Percentiles rank a stretch among this genome's conserved stretches.
phyloP scores from a whole-genome alignment of 2,797 vertebrate genomes.

The Valencia hispanica region DNA sequence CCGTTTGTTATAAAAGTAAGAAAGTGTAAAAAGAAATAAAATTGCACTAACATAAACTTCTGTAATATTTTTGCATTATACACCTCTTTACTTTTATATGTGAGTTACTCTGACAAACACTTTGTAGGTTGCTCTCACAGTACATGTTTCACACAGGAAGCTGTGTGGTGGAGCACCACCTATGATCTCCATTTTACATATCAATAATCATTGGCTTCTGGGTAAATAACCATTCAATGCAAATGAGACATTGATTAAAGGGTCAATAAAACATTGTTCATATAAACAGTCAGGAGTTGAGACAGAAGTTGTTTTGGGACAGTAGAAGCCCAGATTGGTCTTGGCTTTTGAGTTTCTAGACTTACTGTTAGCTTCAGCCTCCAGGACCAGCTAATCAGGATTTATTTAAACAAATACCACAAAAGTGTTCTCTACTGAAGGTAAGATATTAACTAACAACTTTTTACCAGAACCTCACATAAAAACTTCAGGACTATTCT shows the following conservation, averaged over 20 bases:
- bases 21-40: background rate
- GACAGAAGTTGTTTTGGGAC: background rate
- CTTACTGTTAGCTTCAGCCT: too few species aligned
- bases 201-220: background rate
- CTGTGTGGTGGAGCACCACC: background rate
- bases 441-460: background rate
- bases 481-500: background rate
- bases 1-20: background rate
- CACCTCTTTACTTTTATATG: background rate
- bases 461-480: background rate
- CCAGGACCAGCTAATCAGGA: background rate
- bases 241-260: background rate
- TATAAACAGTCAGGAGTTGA: too few species aligned
- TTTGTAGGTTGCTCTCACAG: background rate
- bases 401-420: background rate
- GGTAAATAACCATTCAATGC: background rate
- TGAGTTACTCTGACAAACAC: background rate
- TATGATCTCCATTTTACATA: background rate
- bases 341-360: too few species aligned
- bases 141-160: background rate
- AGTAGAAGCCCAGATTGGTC: background rate
- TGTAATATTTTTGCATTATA: background rate
- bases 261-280: background rate
- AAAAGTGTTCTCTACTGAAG: background rate
- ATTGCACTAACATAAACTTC: background rate